Percentiles rank a stretch among this genome's conserved stretches.
phyloP scores from a whole-genome alignment of 2,113 vertebrate genomes.

The Gymnarchus niloticus region DNA sequence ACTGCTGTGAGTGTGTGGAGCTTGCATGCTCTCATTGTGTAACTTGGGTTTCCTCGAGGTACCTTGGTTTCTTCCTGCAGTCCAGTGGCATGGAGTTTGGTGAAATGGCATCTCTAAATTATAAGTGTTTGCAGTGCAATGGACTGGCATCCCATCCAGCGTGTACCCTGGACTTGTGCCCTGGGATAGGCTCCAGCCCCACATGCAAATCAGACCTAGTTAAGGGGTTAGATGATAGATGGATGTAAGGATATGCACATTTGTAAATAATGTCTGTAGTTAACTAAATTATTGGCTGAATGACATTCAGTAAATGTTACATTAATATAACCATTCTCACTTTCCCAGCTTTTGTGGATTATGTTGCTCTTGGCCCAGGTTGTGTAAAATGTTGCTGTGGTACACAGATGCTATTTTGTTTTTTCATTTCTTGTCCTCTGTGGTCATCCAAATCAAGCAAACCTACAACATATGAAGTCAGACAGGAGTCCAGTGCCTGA shows the following conservation, averaged over 20 bases:
- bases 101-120: too few relatives aligned
- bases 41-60: too few relatives aligned
- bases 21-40: too few relatives aligned
- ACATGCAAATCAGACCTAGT: too few relatives aligned
- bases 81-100: too few relatives aligned
- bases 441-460: not conserved
- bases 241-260: not conserved
- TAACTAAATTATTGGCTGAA: slow-evolving; percentile 1
- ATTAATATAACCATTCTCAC: not conserved
- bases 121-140: too few relatives aligned
- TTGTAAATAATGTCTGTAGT: not conserved
- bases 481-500: not conserved
- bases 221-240: too few relatives aligned
- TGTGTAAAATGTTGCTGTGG: not conserved
- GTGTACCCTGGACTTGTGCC: too few relatives aligned
- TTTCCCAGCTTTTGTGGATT: not conserved
- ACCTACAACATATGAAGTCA: not conserved
- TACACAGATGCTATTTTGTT: not conserved
- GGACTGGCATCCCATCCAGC: too few relatives aligned
- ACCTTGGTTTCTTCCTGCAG: too few relatives aligned
- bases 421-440: not conserved
- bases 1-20: too few relatives aligned
- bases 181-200: too few relatives aligned
- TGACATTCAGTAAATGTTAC: not conserved
- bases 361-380: not conserved